Percentiles rank a stretch among this genome's conserved stretches.
Conservation (phyloP, 2,113 vertebrate genomes). For the Cebidichthys violaceus region DNA sequence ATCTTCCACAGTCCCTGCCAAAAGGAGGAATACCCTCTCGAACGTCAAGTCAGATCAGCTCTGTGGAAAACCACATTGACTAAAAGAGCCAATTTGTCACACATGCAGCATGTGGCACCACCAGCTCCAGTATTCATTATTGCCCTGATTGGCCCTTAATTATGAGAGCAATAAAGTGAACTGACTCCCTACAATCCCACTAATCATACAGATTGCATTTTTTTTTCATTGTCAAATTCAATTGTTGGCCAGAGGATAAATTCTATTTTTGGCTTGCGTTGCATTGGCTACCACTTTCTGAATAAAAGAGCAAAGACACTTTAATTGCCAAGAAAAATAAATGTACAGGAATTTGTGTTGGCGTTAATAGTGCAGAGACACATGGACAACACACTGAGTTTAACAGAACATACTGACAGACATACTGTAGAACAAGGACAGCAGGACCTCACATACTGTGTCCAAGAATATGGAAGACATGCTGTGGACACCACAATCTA, state of each 20-base stretch:
- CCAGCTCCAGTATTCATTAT: slow-evolving; percentile 48
- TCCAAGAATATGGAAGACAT: slow-evolving; percentile 17
- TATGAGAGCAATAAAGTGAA: slow-evolving; percentile 53
- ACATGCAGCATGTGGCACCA: slow-evolving; percentile 60
- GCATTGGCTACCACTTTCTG: slow-evolving; percentile 49
- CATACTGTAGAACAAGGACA: slow-evolving; percentile 22
- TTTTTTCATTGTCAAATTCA: slow-evolving; percentile 54
- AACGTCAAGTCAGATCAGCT: slow-evolving; percentile 74
- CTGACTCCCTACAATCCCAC: slow-evolving; percentile 30
- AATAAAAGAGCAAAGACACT: slow-evolving; percentile 22
- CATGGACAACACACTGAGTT: slow-evolving; percentile 37
- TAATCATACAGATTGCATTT: slow-evolving; percentile 52
- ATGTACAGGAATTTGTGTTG: slow-evolving; percentile 49
- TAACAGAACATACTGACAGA: slow-evolving; percentile 40
- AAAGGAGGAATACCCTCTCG: slow-evolving; percentile 77
- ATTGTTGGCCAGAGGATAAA: slow-evolving; percentile 40
- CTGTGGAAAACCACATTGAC: slow-evolving; percentile 63
- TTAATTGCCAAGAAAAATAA: slow-evolving; percentile 65
- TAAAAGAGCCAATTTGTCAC: slow-evolving; percentile 73
- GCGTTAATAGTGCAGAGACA: slow-evolving; percentile 12
- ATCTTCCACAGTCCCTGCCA: slow-evolving; percentile 71
- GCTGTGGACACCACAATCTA: neutral
- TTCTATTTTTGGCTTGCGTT: slow-evolving; percentile 37
- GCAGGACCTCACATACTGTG: slow-evolving; percentile 31
- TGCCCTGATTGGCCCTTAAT: slow-evolving; percentile 58